Base-by-base conservation (phyloP, 2,888 invertebrate genomes). In the Psylliodes chrysocephalus region DNA sequence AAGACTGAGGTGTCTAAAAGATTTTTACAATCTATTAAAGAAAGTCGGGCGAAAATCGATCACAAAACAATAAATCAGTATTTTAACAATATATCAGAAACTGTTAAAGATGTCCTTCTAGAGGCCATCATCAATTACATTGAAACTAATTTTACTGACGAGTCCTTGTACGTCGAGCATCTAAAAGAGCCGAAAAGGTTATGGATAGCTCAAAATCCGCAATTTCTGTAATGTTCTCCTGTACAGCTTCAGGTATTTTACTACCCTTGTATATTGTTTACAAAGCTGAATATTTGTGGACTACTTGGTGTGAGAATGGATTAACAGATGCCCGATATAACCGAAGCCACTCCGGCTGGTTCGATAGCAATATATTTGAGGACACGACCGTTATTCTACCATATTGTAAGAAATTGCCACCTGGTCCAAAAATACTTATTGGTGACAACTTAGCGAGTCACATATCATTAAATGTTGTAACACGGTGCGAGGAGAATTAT, bases 81-180 rank as follows among this genome's bases (percentile, higher is more conserved):
- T 66, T 62, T 55, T 52, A 57, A 40, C 67, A 69, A 25, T 7
- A 5, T 25, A 5, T 25, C 25, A 25, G 25, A 25, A 5, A 7
- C 7, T 7, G 7, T 69, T 14, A 38, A 53, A 40, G 57, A 60
- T 63, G 61, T 60, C 17, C 19, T 38, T 25, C 52, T 56, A 15
- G 1, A 14, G 25, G 52, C 44, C 8, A 18, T 61, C 55, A 44
- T 67, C 18, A 65, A 68, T 47, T 67, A 70, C 42, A 68, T 65
- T 28, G 67, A 69, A 35, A 69, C 67, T 12, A 67, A 67, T 46
- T 64, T 71, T 35, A 64, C 61, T 7, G 64, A 67, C 25, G 25
- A 25, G 25, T 25, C 3, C 3, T 25, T 5, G 25, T 25, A 5
- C 25, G 7, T n/a, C n/a, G 28, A 30, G 46, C 1, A 28, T 40